Conservation (phyloP, 1,140 invertebrate genomes). For the Drosophila seguyi region DNA sequence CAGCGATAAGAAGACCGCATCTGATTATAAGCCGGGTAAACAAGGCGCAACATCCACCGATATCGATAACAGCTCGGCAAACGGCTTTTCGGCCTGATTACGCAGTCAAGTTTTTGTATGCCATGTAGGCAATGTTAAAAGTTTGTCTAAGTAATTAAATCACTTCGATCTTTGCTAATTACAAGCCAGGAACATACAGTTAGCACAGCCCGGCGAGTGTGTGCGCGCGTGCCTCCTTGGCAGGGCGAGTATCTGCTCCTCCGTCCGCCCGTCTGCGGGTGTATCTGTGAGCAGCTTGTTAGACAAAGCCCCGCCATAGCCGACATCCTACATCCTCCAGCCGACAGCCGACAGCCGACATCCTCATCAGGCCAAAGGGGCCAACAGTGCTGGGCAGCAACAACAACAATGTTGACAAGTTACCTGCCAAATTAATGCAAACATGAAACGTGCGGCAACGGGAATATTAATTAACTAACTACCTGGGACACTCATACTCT, state of each 20-base stretch:
- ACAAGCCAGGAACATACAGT: slow-evolving; percentile 69
- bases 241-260: background rate
- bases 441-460: slow-evolving; percentile 81
- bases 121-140: slow-evolving; percentile 81
- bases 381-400: slow-evolving; percentile 41
- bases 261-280: background rate
- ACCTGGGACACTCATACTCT: slow-evolving; percentile 38
- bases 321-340: slow-evolving; percentile 20
- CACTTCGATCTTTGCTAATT: slow-evolving; percentile 83
- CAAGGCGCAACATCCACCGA: slow-evolving; percentile 43
- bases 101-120: slow-evolving; percentile 74
- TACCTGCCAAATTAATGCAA: slow-evolving; percentile 84
- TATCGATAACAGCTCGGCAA: slow-evolving; percentile 48
- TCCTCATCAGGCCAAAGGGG: slow-evolving; percentile 46
- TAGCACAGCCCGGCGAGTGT: slow-evolving; percentile 37
- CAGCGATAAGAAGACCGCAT: slow-evolving; percentile 65
- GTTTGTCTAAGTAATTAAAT: slow-evolving; percentile 82
- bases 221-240: slow-evolving; percentile 24
- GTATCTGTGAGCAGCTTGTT: slow-evolving; percentile 59
- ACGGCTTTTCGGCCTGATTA: slow-evolving; percentile 60
- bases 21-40: slow-evolving; percentile 44
- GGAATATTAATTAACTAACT: slow-evolving; percentile 83
- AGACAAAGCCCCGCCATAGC: slow-evolving; percentile 63
- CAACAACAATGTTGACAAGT: slow-evolving; percentile 81
- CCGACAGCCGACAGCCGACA: slow-evolving; percentile 31